These are phyloP conservation scores for Esox lucius DNA, from an alignment of 2,797 vertebrate species.

Conservation along the genomic window DNA sequence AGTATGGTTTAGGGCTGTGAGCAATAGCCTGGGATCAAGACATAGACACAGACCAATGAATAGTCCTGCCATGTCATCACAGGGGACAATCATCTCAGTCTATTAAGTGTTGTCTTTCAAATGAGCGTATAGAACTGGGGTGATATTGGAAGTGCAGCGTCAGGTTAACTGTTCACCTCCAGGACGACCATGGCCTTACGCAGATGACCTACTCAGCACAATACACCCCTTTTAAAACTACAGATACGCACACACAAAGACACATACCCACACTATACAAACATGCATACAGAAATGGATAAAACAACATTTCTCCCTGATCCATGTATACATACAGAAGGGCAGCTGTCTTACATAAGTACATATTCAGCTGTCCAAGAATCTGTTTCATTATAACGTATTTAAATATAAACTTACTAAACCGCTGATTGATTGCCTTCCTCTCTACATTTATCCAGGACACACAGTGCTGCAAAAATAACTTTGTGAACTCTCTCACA, in stretches of 20 bases:
- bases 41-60: too few relatives aligned
- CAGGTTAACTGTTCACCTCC: conserved; percentile 20
- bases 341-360: background rate
- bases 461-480: background rate
- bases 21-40: too few relatives aligned
- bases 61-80: too few relatives aligned
- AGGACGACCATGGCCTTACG: conserved; percentile 58
- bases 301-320: background rate
- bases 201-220: conserved; percentile 57
- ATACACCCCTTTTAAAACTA: conserved; percentile 46
- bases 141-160: background rate
- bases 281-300: too few relatives aligned
- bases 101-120: too few relatives aligned
- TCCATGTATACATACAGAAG: background rate
- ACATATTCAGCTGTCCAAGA: background rate
- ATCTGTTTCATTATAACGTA: background rate
- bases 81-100: too few relatives aligned
- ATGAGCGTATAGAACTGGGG: too few relatives aligned
- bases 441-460: background rate
- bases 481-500: background rate
- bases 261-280: background rate
- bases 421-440: background rate
- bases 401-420: background rate
- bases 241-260: background rate
- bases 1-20: too few relatives aligned